phyloP scores from a whole-genome alignment of 1,140 invertebrate genomes.

The Tetraneura akinire region DNA sequence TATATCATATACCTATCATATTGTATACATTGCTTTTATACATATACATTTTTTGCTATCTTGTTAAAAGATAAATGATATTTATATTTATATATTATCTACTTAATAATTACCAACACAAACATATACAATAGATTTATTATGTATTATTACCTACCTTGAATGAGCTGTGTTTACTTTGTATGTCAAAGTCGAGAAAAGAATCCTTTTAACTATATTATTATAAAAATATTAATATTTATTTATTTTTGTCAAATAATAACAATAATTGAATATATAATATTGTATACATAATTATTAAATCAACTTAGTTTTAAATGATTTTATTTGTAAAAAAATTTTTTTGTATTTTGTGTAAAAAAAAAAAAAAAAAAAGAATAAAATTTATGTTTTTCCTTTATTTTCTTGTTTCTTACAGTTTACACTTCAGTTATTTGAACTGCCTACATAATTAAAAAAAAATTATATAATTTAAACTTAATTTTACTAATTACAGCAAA shows the following conservation, averaged over 20 bases:
- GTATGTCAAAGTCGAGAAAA: slow-evolving; percentile 10
- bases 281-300: slow-evolving; percentile 23
- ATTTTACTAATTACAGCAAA: too few species aligned
- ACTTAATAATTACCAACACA: background rate
- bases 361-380: slow-evolving; percentile 12
- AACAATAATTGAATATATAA: slow-evolving; percentile 15
- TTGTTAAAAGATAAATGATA: background rate
- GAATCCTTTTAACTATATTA: slow-evolving; percentile 15
- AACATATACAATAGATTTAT: background rate
- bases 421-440: too few species aligned
- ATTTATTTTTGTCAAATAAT: slow-evolving; percentile 7
- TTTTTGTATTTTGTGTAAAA: slow-evolving; percentile 45
- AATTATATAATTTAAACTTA: too few species aligned
- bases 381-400: slow-evolving; percentile 34
- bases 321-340: slow-evolving; percentile 45
- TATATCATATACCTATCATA: too few species aligned
- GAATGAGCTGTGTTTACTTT: slow-evolving; percentile 20
- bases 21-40: background rate
- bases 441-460: too few species aligned
- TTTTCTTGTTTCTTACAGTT: too few species aligned
- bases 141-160: background rate
- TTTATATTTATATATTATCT: slow-evolving; percentile 1
- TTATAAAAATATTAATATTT: slow-evolving; percentile 30
- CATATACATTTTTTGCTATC: background rate
- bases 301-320: slow-evolving; percentile 25